phyloP scores from a whole-genome alignment of 2,888 invertebrate genomes.

The Zygaena filipendulae region DNA sequence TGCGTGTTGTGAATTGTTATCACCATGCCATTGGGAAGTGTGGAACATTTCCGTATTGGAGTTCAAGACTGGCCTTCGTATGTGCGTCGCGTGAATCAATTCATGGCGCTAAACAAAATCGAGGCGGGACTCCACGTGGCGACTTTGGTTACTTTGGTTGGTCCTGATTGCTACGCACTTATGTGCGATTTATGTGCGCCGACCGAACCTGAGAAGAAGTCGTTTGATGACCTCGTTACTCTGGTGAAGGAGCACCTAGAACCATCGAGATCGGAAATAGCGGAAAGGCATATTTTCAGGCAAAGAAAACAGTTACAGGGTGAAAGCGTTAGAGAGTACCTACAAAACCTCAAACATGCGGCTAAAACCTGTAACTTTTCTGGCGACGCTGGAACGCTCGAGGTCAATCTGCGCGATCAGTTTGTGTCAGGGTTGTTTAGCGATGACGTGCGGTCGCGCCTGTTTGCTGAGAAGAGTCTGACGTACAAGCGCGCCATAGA shows the following conservation, averaged over 20 bases:
- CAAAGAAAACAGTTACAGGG: constrained; percentile 14
- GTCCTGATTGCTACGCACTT: constrained; percentile 9
- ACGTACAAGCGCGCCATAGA: constrained; percentile 6
- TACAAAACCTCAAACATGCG: constrained; percentile 17
- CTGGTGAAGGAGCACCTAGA: constrained; percentile 16
- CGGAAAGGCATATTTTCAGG: constrained; percentile 18
- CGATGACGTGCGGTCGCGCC: constrained; percentile 10
- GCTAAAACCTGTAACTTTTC: constrained; percentile 19
- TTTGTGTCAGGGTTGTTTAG: constrained; percentile 9
- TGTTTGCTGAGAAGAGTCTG: constrained; percentile 8
- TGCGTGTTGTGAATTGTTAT: no score
- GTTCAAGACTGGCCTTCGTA: constrained; percentile 7
- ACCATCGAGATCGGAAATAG: constrained; percentile 18
- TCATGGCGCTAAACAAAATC: constrained; percentile 3
- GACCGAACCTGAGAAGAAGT: constrained; percentile 12
- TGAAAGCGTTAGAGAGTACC: constrained; percentile 13
- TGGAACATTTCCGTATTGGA: constrained; percentile 6
- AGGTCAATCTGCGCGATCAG: constrained; percentile 7
- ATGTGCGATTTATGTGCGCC: constrained; percentile 19
- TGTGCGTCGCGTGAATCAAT: constrained; percentile 10
- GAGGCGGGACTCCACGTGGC: constrained; percentile 4
- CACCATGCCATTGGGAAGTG: constrained; percentile 10
- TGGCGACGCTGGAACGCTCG: no score
- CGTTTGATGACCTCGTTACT: constrained; percentile 11
- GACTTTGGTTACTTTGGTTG: constrained; percentile 8